Evolutionary conservation across 2,113 vertebrate species (phyloP).

Genomic region (Protobothrops flavoviridis): DNA sequence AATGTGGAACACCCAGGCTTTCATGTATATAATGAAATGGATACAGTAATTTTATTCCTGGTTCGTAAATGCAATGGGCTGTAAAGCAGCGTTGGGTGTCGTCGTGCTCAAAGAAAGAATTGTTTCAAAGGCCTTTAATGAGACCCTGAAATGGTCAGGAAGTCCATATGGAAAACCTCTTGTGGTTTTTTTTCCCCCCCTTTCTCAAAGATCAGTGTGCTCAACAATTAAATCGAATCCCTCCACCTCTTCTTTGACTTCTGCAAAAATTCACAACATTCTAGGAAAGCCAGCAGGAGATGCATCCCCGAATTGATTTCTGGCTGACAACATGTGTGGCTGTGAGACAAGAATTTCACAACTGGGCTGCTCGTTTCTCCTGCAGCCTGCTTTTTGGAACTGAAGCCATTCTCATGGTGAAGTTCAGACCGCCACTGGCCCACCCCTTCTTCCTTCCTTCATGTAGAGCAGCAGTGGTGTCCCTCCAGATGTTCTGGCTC

Average conservation of each 20-base stretch:
- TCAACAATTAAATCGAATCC: conserved; percentile 13
- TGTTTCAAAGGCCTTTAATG: conserved; percentile 60
- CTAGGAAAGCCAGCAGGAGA: not conserved
- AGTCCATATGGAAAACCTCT: not conserved
- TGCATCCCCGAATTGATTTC: not conserved
- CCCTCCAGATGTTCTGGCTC: not conserved
- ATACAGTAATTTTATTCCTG: conserved; percentile 66
- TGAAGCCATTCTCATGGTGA: not conserved
- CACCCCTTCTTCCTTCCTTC: not conserved
- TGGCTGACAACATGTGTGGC: conserved; percentile 25
- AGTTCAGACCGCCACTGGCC: not conserved
- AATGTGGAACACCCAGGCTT: conserved; percentile 49
- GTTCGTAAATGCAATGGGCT: conserved; percentile 66
- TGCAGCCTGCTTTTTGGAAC: not conserved
- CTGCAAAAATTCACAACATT: conserved; percentile 25
- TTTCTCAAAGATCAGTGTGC: fast-evolving
- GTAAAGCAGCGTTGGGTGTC: conserved; percentile 56
- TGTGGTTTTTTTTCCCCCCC: not conserved
- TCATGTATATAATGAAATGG: conserved; percentile 52
- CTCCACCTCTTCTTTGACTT: not conserved
- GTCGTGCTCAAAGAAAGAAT: conserved; percentile 60
- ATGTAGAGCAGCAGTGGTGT: not conserved
- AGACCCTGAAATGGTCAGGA: conserved; percentile 42
- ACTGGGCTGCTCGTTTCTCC: not conserved
- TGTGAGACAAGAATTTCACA: not conserved